Evolutionary conservation across 1,140 invertebrate genomes (phyloP).

Genomic region (Drosophila kepulauana): DNA sequence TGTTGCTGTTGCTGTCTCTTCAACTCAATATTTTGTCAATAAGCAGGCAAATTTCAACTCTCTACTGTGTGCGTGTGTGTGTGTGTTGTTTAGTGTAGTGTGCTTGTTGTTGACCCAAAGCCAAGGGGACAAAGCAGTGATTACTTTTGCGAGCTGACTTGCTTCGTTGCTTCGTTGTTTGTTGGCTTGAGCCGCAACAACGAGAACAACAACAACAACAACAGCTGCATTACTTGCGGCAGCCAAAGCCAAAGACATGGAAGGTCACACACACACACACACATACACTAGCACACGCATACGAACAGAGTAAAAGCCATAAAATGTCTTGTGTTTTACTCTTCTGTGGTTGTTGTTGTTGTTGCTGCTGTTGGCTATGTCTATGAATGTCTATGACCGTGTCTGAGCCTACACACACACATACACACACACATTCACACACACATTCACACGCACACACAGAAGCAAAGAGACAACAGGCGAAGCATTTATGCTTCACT

Average conservation of each 20-base stretch:
- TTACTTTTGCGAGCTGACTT: constrained; percentile 59
- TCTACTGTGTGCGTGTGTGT: constrained; percentile 3
- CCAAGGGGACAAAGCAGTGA: constrained; percentile 61
- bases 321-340: constrained; percentile 57
- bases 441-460: neutral
- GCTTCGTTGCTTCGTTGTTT: constrained; percentile 4
- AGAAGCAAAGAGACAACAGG: neutral
- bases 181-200: constrained; percentile 25
- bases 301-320: constrained; percentile 23
- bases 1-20: constrained; percentile 18
- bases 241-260: constrained; percentile 66
- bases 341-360: constrained; percentile 3
- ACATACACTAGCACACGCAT: neutral
- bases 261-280: constrained; percentile 62
- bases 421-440: constrained; percentile 2
- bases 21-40: constrained; percentile 74
- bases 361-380: constrained; percentile 20
- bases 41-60: constrained; percentile 34
- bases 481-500: constrained; percentile 13
- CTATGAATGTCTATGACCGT: constrained; percentile 40
- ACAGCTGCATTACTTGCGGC: constrained; percentile 56
- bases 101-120: constrained; percentile 43
- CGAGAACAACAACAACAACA: constrained; percentile 4
- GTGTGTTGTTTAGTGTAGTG: constrained; percentile 18
- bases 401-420: constrained; percentile 24